Percentiles rank a stretch among this genome's conserved stretches.
Conservation (phyloP, 2,888 invertebrate genomes). For the Harpalus rufipes region DNA sequence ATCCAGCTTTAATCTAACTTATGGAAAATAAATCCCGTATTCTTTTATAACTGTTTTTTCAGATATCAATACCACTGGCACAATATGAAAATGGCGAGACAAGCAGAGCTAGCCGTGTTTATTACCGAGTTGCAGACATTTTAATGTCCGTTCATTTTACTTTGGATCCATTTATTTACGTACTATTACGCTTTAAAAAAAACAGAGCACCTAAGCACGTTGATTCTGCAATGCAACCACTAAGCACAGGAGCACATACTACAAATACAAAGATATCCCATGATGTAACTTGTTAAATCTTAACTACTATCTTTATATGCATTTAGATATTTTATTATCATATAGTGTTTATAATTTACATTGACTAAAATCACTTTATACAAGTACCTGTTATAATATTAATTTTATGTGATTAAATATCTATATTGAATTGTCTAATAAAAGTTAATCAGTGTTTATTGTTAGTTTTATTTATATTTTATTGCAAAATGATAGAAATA, state of each 20-base stretch:
- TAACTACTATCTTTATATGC: neutral
- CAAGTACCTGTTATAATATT: slow-evolving; percentile 5
- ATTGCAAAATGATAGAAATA: neutral
- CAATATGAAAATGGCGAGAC: slow-evolving; percentile 75
- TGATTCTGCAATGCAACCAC: slow-evolving; percentile 38
- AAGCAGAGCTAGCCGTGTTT: slow-evolving; percentile 75
- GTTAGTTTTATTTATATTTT: neutral
- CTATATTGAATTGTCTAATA: neutral
- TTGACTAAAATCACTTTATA: slow-evolving; percentile 5
- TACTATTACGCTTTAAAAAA: slow-evolving; percentile 82
- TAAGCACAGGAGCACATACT: slow-evolving; percentile 4
- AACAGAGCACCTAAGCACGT: slow-evolving; percentile 68
- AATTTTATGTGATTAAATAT: neutral
- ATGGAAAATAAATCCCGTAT: no score
- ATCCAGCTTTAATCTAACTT: no score
- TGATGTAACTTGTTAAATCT: slow-evolving; percentile 34
- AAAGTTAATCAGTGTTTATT: neutral
- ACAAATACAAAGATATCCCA: slow-evolving; percentile 21
- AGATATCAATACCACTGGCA: slow-evolving; percentile 84
- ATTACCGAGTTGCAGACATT: slow-evolving; percentile 84
- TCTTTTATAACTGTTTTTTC: no score
- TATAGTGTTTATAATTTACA: slow-evolving; percentile 1
- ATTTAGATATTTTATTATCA: neutral
- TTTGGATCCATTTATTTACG: slow-evolving; percentile 90
- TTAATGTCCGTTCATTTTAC: slow-evolving; percentile 90